A percentile compares a stretch with the other conserved stretches of the same genome.
Conservation (phyloP, 2,113 vertebrate genomes). For the Machaerirhynchus nigripectus region DNA sequence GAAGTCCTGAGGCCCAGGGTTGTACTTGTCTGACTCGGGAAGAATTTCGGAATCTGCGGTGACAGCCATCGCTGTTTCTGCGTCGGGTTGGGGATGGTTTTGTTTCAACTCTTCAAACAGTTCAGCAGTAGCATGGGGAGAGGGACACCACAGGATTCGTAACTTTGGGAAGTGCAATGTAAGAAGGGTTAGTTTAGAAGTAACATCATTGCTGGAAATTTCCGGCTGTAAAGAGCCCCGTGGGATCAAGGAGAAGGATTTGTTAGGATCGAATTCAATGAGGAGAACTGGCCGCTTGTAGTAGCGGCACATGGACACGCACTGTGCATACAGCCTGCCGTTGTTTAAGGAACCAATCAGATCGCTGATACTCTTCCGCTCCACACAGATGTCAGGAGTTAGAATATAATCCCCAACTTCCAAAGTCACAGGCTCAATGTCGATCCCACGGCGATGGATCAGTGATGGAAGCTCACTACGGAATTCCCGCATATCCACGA, state of each 20-base stretch:
- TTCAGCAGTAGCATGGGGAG: constrained; percentile 87
- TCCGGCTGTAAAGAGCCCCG: constrained; percentile 84
- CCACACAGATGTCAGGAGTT: constrained; percentile 89
- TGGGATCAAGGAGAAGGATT: constrained; percentile 86
- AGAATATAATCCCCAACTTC: constrained; percentile 97
- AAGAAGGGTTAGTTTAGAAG: constrained; percentile 89
- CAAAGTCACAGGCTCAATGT: constrained; percentile 92
- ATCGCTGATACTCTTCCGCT: constrained; percentile 94
- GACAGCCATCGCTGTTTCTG: constrained; percentile 80
- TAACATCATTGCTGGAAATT: constrained; percentile 87
- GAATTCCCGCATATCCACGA: constrained; percentile 96
- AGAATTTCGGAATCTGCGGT: constrained; percentile 85
- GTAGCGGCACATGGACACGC: constrained; percentile 90
- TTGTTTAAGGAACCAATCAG: constrained; percentile 91
- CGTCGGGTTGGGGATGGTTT: constrained; percentile 80
- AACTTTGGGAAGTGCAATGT: constrained; percentile 93
- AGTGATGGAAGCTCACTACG: constrained; percentile 92
- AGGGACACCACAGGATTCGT: constrained; percentile 93
- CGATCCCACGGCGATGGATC: constrained; percentile 90
- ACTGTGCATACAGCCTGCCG: constrained; percentile 90
- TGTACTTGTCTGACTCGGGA: constrained; percentile 85
- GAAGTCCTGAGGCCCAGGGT: constrained; percentile 92
- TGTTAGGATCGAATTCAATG: constrained; percentile 91
- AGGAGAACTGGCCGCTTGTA: constrained; percentile 89
- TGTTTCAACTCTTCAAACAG: constrained; percentile 90